These are phyloP conservation scores for Odocoileus hemionus DNA, from an alignment of 2,113 vertebrate genomes.

Conservation along the genomic window DNA sequence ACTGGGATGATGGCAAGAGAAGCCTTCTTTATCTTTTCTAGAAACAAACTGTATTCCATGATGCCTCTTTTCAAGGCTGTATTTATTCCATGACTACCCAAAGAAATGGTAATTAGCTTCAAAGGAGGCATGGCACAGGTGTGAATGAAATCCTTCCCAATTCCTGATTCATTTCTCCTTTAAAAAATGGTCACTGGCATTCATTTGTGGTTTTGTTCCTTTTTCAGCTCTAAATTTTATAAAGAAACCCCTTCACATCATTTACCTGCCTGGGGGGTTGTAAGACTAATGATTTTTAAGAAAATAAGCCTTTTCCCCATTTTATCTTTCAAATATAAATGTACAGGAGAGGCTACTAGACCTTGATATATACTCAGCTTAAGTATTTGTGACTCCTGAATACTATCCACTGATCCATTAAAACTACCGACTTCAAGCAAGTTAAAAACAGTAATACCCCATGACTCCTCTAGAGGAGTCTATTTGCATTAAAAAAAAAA, in stretches of 20 bases:
- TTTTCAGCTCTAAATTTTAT: constrained; percentile 11
- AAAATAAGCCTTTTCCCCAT: not conserved
- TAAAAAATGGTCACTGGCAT: not conserved
- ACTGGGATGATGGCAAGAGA: not conserved
- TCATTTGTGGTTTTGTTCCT: not conserved
- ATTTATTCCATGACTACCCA: constrained; percentile 26
- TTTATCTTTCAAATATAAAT: not conserved
- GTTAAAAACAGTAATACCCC: not conserved
- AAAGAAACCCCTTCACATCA: not conserved
- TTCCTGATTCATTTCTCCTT: not conserved
- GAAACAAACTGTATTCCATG: not conserved
- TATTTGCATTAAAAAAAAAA: not conserved
- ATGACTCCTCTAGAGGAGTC: not conserved
- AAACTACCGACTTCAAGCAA: not conserved
- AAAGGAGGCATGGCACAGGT: not conserved
- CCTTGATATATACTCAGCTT: not conserved
- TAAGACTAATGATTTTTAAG: not conserved
- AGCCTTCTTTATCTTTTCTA: not conserved
- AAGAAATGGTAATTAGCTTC: constrained; percentile 37
- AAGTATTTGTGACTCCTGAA: not conserved
- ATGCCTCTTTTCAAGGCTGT: not conserved
- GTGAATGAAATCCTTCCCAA: constrained; percentile 31
- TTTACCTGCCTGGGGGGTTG: not conserved
- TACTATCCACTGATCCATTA: not conserved
- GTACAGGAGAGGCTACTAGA: not conserved